phyloP scores from a whole-genome alignment of 2,113 vertebrate genomes.

The Notarius lentiginosus region DNA sequence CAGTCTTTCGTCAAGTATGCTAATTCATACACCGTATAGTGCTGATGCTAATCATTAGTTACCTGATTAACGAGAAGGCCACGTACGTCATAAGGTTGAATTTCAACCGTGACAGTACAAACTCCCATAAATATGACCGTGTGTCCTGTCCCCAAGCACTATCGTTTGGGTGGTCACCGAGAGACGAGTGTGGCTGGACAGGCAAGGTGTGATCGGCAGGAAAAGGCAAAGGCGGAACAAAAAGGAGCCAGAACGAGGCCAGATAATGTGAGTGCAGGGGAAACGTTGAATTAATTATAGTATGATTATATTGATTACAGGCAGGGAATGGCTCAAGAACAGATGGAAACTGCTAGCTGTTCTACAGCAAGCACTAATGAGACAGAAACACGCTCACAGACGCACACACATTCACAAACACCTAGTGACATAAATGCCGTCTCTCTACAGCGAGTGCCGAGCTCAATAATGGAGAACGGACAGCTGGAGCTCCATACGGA shows the following conservation, averaged over 20 bases:
- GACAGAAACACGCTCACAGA: slow-evolving; percentile 16
- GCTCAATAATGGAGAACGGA: slow-evolving; percentile 35
- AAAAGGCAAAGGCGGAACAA: background rate
- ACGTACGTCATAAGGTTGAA: background rate
- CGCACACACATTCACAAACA: slow-evolving; percentile 3
- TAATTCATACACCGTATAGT: background rate
- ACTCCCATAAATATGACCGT: background rate
- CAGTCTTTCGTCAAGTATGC: background rate
- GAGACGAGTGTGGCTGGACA: background rate
- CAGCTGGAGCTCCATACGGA: slow-evolving; percentile 41
- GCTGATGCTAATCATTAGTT: background rate
- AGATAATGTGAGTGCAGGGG: slow-evolving; percentile 3
- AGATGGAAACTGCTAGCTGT: slow-evolving; percentile 37
- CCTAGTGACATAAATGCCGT: background rate
- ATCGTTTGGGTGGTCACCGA: background rate
- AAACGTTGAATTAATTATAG: slow-evolving; percentile 27
- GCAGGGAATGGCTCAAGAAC: slow-evolving; percentile 24
- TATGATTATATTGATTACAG: slow-evolving; percentile 36
- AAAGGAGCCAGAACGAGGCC: background rate
- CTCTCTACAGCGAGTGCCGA: background rate
- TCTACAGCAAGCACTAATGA: slow-evolving; percentile 35
- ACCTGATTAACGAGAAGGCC: background rate
- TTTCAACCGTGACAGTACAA: background rate
- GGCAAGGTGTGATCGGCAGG: too few species aligned
- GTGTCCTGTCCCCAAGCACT: too few species aligned